These are phyloP conservation scores for Mellilla xanthometata DNA, from an alignment of 2,888 invertebrate genomes.

Conservation along the genomic window DNA sequence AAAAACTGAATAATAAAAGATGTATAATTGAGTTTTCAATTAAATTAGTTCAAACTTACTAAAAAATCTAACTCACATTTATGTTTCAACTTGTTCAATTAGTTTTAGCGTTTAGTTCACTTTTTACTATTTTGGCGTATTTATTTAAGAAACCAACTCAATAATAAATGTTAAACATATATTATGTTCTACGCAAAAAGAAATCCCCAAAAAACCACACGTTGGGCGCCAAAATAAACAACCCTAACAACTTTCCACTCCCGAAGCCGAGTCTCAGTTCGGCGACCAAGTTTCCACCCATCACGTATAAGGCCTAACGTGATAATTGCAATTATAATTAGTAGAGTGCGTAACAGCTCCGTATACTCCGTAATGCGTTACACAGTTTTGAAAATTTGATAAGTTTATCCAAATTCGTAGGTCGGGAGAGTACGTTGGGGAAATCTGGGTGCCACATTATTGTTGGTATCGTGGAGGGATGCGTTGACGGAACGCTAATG, in stretches of 20 bases:
- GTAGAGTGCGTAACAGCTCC: constrained; percentile 42
- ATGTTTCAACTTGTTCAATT: too few relatives aligned
- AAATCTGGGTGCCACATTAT: constrained; percentile 74
- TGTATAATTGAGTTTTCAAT: too few relatives aligned
- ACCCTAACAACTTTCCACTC: constrained; percentile 4
- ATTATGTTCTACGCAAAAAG: too few relatives aligned
- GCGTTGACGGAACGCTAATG: constrained; percentile 71
- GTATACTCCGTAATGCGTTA: constrained; percentile 67
- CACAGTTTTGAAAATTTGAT: constrained; percentile 82
- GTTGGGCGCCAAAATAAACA: constrained; percentile 2
- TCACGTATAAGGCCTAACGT: constrained; percentile 25
- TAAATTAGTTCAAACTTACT: too few relatives aligned
- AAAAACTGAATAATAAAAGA: too few relatives aligned
- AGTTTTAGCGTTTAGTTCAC: too few relatives aligned
- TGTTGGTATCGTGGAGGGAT: constrained; percentile 63
- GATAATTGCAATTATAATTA: constrained; percentile 77
- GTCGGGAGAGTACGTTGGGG: constrained; percentile 74
- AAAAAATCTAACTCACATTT: too few relatives aligned
- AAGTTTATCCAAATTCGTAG: constrained; percentile 79
- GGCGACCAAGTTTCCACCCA: constrained; percentile 8
- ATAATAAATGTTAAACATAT: too few relatives aligned
- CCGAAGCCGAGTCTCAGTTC: background rate
- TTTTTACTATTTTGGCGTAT: too few relatives aligned
- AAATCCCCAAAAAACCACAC: too few relatives aligned
- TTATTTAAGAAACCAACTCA: too few relatives aligned